Base-by-base conservation (phyloP, 2,113 vertebrate genomes). In the Malurus elegans region DNA sequence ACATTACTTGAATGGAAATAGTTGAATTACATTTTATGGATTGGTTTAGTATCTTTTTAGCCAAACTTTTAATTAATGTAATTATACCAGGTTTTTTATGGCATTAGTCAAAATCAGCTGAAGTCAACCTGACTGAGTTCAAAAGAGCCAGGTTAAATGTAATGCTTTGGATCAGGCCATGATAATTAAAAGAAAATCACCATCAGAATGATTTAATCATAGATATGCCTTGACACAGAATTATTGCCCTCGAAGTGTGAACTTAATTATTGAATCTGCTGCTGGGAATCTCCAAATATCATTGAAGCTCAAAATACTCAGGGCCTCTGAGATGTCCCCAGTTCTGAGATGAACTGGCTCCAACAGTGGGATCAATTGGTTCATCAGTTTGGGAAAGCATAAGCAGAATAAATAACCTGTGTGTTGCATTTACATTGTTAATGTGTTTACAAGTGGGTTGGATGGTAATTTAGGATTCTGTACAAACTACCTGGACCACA, bases 171-270 rank as follows among this genome's bases (percentile, higher is more conserved):
- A 86, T 80, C 44, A 73, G 81, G n/a, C 81, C 60, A 48, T n/a
- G 70, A 66, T 95, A 94, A 91, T 93, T 90, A 93, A 80, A 83
- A 73, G 45, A 69, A 93, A 86, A 93, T 95, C 79, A 95, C 57
- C 71, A 66, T 69, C 81, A 91, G 40, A 93, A 88, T 92, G 42
- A 79, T 90, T 94, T 90, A 92, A 83, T 94, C 90, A 71, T 24
- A 74, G 90, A 29, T 45, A 81, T 0, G 2, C 73, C 64, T 78
- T 86, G 67, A 88, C 71, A 90, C 21, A 62, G 54, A 78, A 88
- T 89, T 95, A 95, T 58, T 91, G 56, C 60, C 87, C 88, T 94
- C 78, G 44, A 90, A 92, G 92, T 2, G 0, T 90, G 85, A 88
- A 69, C 44, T 86, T 91, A 76, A 70, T 94, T 85, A 82, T 88